Percentiles rank a stretch among this genome's conserved stretches.
Evolutionary conservation across 2,113 vertebrate species (phyloP).

Genomic region (Halichoerus grypus): DNA sequence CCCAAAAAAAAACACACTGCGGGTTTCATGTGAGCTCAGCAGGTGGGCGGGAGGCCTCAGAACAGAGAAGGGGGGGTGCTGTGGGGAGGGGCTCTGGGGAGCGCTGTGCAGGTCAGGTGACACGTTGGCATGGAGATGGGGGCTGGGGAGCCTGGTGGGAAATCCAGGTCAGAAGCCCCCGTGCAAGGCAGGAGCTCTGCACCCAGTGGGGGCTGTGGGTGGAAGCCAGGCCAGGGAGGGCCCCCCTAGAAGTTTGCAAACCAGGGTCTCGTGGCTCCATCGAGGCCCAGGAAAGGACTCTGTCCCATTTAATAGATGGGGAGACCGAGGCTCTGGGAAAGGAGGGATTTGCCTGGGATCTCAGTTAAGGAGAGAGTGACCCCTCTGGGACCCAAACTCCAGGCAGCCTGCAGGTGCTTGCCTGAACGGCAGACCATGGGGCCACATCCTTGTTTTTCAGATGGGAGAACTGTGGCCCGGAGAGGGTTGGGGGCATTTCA

Average conservation of each 20-base stretch:
- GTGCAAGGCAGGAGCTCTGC: rapidly evolving
- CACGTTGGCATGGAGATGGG: rapidly evolving
- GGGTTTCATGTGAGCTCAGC: neutral
- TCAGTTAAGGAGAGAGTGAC: rapidly evolving
- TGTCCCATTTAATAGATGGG: neutral
- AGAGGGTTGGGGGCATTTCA: neutral
- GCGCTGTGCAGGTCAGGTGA: slow-evolving; percentile 76
- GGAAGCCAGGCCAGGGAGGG: neutral
- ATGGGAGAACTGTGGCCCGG: neutral
- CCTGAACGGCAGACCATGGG: rapidly evolving
- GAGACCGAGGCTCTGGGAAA: neutral
- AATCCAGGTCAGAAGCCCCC: neutral
- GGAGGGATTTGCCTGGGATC: neutral
- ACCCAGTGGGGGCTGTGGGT: rapidly evolving
- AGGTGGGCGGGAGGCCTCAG: neutral
- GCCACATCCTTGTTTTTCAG: neutral
- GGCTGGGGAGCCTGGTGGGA: neutral
- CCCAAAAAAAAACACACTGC: neutral
- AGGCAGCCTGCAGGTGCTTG: rapidly evolving
- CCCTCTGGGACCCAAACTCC: neutral
- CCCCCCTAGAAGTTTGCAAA: neutral
- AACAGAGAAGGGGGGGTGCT: neutral
- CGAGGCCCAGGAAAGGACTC: neutral
- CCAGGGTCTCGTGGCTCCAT: neutral
- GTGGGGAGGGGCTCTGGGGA: neutral